Evolutionary conservation across 2,888 invertebrate species (phyloP).

Genomic region (Pterostichus madidus): DNA sequence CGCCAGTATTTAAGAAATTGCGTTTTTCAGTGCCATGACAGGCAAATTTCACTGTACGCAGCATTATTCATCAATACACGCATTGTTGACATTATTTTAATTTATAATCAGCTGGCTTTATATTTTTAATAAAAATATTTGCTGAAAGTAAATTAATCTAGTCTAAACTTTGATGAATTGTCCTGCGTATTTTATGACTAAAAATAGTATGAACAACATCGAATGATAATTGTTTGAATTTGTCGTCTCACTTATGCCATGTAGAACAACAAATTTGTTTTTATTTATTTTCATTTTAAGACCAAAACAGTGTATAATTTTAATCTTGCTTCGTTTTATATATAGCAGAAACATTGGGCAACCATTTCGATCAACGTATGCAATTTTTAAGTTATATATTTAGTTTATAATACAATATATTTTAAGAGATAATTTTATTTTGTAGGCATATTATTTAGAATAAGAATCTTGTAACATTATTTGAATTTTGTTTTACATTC

Average conservation of each 20-base stretch:
- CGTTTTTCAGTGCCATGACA: slow-evolving; percentile 54
- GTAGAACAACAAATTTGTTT: slow-evolving; percentile 46
- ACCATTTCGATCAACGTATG: slow-evolving; percentile 50
- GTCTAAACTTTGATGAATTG: neutral
- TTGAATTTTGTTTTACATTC: slow-evolving; percentile 57
- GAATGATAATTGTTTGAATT: slow-evolving; percentile 14
- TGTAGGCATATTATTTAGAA: slow-evolving; percentile 59
- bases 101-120: slow-evolving; percentile 20
- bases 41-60: slow-evolving; percentile 34
- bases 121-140: slow-evolving; percentile 45
- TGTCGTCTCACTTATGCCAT: slow-evolving; percentile 50
- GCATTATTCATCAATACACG: slow-evolving; percentile 6
- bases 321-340: slow-evolving; percentile 56
- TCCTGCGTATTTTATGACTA: neutral
- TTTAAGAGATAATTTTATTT: slow-evolving; percentile 66
- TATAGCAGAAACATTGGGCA: slow-evolving; percentile 52
- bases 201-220: slow-evolving; percentile 18
- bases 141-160: neutral
- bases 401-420: slow-evolving; percentile 64
- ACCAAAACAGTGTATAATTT: slow-evolving; percentile 58
- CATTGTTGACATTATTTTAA: neutral
- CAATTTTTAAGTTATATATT: slow-evolving; percentile 67
- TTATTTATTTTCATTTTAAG: slow-evolving; percentile 58
- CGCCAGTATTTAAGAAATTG: slow-evolving; percentile 62
- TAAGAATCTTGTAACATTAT: slow-evolving; percentile 61